These are phyloP conservation scores for Porites evermanni DNA, from an alignment of 92 coral and sea anemone species.

Conservation along the genomic window DNA sequence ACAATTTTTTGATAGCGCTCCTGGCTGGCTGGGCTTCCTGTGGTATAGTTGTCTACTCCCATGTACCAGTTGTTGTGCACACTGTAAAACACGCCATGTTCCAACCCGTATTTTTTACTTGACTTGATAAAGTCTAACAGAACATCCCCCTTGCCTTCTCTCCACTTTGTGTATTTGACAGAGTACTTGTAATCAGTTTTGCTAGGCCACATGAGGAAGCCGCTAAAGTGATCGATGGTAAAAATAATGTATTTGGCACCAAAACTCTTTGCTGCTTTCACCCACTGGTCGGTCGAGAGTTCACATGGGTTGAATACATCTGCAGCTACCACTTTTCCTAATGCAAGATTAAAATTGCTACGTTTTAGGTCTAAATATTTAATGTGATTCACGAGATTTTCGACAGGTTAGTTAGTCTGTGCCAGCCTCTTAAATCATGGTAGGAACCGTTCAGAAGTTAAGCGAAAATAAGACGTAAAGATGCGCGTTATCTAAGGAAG, in stretches of 20 bases:
- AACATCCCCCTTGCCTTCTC: conserved; percentile 75
- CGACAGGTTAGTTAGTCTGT: too few relatives aligned
- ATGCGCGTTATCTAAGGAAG: too few relatives aligned
- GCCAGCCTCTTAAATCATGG: too few relatives aligned
- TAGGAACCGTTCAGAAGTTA: too few relatives aligned
- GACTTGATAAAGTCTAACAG: conserved; percentile 77
- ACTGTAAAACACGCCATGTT: conserved; percentile 77
- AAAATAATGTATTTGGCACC: conserved; percentile 83
- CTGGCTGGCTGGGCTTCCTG: conserved; percentile 46
- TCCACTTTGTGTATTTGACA: conserved; percentile 77
- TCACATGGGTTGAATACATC: conserved; percentile 74
- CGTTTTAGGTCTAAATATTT: background rate
- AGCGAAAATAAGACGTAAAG: too few relatives aligned
- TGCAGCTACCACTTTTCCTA: conserved; percentile 73
- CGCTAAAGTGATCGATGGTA: conserved; percentile 84
- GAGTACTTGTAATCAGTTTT: conserved; percentile 75
- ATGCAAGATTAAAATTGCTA: background rate
- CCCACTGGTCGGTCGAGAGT: conserved; percentile 90
- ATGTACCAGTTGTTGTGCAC: conserved; percentile 86
- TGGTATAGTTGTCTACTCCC: conserved; percentile 69
- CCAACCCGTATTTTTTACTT: conserved; percentile 66
- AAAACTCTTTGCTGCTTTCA: conserved; percentile 75
- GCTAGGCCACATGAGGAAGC: conserved; percentile 89
- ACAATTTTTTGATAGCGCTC: conserved; percentile 48
- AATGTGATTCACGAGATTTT: background rate